Conservation (phyloP, 2,888 invertebrate genomes). For the Ornithoptera alexandrae region DNA sequence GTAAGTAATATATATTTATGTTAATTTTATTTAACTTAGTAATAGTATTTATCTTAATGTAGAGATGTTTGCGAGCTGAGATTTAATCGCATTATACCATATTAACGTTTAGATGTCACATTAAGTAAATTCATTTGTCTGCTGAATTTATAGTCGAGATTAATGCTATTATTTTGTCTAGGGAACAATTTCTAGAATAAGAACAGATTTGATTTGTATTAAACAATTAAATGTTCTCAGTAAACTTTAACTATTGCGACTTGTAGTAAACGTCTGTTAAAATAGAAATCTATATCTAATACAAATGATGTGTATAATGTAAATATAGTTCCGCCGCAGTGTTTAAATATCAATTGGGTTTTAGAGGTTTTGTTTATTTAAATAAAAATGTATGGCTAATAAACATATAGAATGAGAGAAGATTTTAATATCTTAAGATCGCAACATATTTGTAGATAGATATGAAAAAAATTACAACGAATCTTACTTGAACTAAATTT, state of each 20-base stretch:
- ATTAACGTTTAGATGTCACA: slow-evolving; percentile 16
- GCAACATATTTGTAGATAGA: too few species aligned
- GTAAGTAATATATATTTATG: not conserved
- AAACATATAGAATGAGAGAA: too few species aligned
- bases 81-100: slow-evolving; percentile 18
- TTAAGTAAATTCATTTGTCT: slow-evolving; percentile 23
- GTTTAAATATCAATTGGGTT: too few species aligned
- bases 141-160: slow-evolving; percentile 16
- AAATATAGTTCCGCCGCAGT: too few species aligned
- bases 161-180: slow-evolving; percentile 8
- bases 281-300: not conserved
- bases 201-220: slow-evolving; percentile 11
- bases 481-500: too few species aligned
- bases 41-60: slow-evolving; percentile 6
- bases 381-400: too few species aligned
- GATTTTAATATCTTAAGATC: too few species aligned
- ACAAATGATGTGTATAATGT: not conserved
- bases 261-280: not conserved
- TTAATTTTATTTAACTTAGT: slow-evolving; percentile 11
- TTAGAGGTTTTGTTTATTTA: too few species aligned
- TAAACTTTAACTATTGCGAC: not conserved
- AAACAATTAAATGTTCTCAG: not conserved
- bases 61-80: slow-evolving; percentile 4
- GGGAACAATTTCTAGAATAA: slow-evolving; percentile 13
- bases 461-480: too few species aligned